Evolutionary conservation across 2,888 invertebrate species (phyloP), one percentile per base, ranked within the genome.

Genomic region (Pocota personata): DNA sequence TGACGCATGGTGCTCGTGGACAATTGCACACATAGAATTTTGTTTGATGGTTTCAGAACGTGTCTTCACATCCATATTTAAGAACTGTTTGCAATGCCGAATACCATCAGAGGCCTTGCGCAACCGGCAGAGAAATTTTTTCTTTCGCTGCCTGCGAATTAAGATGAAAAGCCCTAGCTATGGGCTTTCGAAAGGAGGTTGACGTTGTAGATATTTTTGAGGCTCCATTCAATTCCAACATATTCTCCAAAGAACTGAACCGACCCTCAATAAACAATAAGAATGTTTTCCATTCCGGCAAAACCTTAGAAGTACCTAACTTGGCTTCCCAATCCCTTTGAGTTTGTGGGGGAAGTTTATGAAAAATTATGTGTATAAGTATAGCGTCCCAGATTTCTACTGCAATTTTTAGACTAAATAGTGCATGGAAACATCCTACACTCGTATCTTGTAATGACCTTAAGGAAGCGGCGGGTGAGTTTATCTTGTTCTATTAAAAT

Each of bases 401-500:
- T 14, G 40, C 40, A 1, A 69, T 55, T 7, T 40, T 32, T 6
- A 43, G 14, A 16, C 57, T 72, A 1, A 48, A 10, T 4, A 58
- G 37, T 21, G 72, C 72, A 24, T 72, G 46, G n/a, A 57, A 19
- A 27, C 46, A 58, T 14, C 55, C 58, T 5, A 1, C 24, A 21
- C 72, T 58, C 14, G 72, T 72, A 24, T 48, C 58, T n/a, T 72
- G 72, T 5, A 69, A 21, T 0, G 69, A 5, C 19, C 57, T 24
- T 19, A 57, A 35, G 0, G 16, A 30, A 8, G 10, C 27, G 2
- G 55, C 69, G 3, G 6, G 40, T 27, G 8, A 72, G 27, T 27
- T 32, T 58, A 3, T 10, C 24, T 14, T 58, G 72, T 12, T 72
- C 58, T 12, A 72, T 46, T 14, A 72, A 27, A 12, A 58, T 58